phyloP scores from a whole-genome alignment of 2,113 vertebrate species.

The Macroglossus sobrinus region DNA sequence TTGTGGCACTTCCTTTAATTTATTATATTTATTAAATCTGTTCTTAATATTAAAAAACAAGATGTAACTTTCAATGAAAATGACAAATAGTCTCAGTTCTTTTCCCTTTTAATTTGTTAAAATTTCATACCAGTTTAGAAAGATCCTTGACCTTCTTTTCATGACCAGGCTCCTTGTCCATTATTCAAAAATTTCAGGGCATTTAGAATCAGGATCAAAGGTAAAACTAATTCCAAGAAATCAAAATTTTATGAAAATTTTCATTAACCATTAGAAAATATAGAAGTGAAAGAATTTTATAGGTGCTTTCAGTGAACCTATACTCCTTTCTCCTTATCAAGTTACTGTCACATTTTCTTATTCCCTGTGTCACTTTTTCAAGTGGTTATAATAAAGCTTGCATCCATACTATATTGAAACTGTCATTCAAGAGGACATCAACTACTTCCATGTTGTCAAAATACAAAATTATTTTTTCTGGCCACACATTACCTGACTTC shows the following conservation, averaged over 20 bases:
- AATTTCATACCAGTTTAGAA: neutral
- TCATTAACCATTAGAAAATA: neutral
- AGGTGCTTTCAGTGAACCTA: neutral
- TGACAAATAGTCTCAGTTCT: neutral
- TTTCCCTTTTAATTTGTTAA: neutral
- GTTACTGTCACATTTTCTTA: neutral
- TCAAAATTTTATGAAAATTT: neutral
- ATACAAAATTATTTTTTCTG: neutral
- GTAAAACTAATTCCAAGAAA: neutral
- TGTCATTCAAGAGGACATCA: neutral
- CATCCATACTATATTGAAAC: neutral
- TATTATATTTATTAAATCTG: neutral
- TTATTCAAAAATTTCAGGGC: neutral
- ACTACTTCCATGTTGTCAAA: neutral
- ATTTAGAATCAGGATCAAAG: neutral
- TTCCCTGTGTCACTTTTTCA: neutral
- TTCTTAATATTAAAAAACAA: neutral
- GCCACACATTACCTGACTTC: neutral
- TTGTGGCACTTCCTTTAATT: neutral
- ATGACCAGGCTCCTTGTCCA: neutral
- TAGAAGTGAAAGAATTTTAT: neutral
- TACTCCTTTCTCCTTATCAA: neutral
- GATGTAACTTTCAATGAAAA: neutral
- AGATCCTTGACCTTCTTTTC: neutral
- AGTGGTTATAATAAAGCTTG: neutral